Percentiles rank a stretch among this genome's conserved stretches.
Conservation (phyloP, 2,888 invertebrate genomes). For the Brachyopa scutellaris region DNA sequence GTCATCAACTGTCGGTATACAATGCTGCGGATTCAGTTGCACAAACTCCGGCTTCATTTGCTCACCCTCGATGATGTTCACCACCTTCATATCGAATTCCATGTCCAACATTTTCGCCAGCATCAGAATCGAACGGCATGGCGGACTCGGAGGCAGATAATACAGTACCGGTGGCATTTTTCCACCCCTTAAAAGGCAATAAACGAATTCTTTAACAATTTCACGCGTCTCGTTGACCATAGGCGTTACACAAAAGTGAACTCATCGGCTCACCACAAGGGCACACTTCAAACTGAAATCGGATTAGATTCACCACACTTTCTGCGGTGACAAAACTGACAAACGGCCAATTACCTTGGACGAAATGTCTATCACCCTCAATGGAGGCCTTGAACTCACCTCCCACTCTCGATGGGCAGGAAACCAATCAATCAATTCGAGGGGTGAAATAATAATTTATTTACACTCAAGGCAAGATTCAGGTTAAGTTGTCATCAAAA, state of each 20-base stretch:
- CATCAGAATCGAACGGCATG: slow-evolving; percentile 84
- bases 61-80: slow-evolving; percentile 84
- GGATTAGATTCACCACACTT: slow-evolving; percentile 24
- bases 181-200: slow-evolving; percentile 81
- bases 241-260: slow-evolving; percentile 41
- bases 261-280: slow-evolving; percentile 49
- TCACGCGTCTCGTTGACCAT: slow-evolving; percentile 78
- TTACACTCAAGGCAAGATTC: slow-evolving; percentile 28
- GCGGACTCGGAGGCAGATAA: slow-evolving; percentile 84
- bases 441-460: slow-evolving; percentile 33
- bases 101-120: slow-evolving; percentile 84
- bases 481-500: slow-evolving; percentile 28
- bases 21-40: slow-evolving; percentile 83
- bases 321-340: neutral
- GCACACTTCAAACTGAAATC: slow-evolving; percentile 33
- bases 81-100: slow-evolving; percentile 84
- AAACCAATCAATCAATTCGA: slow-evolving; percentile 55
- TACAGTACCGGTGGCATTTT: slow-evolving; percentile 83
- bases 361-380: slow-evolving; percentile 22
- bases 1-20: slow-evolving; percentile 84
- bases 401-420: neutral
- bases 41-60: slow-evolving; percentile 85
- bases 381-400: slow-evolving; percentile 29
- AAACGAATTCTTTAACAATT: slow-evolving; percentile 82
- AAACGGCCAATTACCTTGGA: slow-evolving; percentile 48